phyloP scores from a whole-genome alignment of 2,797 vertebrate genomes.

The Enteromius radiatus region DNA sequence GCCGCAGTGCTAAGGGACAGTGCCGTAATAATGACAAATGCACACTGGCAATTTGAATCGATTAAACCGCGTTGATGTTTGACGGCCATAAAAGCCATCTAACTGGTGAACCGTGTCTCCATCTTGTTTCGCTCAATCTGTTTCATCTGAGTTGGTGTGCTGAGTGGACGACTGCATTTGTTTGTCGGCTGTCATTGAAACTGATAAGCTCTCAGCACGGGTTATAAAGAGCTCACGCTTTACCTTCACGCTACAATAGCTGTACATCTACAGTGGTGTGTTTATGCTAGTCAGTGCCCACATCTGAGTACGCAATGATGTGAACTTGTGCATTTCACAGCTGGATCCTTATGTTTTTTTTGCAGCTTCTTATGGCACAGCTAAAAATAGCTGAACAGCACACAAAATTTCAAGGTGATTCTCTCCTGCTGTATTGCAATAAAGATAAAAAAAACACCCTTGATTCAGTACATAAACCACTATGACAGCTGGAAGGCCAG shows the following conservation, averaged over 20 bases:
- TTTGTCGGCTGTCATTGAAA: conserved; percentile 37
- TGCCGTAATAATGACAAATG: conserved; percentile 44
- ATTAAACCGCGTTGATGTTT: conserved; percentile 48
- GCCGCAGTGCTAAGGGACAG: conserved; percentile 28
- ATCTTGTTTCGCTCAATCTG: conserved; percentile 47
- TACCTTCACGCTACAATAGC: conserved; percentile 45
- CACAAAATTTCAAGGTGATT: conserved; percentile 21
- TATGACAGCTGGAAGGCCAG: neutral
- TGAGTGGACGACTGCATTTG: conserved; percentile 8
- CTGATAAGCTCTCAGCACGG: conserved; percentile 26
- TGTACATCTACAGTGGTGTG: neutral
- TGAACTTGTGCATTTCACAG: conserved; percentile 24
- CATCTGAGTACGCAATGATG: conserved; percentile 9
- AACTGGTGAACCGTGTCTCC: conserved; percentile 38
- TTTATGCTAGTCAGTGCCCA: conserved; percentile 38
- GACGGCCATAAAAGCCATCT: conserved; percentile 37
- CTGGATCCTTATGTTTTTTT: conserved; percentile 24
- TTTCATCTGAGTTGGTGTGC: conserved; percentile 30
- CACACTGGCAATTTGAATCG: conserved; percentile 41
- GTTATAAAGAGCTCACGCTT: conserved; percentile 27
- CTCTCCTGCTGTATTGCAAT: conserved; percentile 6
- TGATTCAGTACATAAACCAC: conserved; percentile 35
- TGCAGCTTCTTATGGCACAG: conserved; percentile 27
- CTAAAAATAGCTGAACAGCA: conserved; percentile 6
- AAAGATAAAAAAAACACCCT: conserved; percentile 24